These are phyloP conservation scores for Solen grandis DNA, from an alignment of 1,140 invertebrate genomes.

Conservation along the genomic window DNA sequence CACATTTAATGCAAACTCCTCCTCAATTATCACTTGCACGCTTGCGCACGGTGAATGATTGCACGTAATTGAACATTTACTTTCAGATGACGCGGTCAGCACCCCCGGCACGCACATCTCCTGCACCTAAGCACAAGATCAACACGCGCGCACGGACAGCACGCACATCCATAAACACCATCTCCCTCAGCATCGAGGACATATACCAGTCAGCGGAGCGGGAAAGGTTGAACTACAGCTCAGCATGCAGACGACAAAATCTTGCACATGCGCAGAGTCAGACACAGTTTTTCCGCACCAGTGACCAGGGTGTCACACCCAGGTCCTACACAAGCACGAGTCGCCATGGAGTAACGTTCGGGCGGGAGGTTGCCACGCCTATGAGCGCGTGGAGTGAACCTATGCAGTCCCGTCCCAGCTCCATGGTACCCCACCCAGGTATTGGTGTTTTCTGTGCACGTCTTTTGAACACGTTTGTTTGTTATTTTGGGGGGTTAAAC, in stretches of 20 bases:
- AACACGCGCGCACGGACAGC: constrained; percentile 6
- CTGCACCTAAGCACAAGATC: not conserved
- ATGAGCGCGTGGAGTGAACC: constrained; percentile 52
- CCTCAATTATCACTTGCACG: no score
- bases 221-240: constrained; percentile 41
- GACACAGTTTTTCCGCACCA: constrained; percentile 48
- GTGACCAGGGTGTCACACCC: constrained; percentile 7
- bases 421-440: constrained; percentile 47
- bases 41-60: no score
- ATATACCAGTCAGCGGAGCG: constrained; percentile 48
- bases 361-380: constrained; percentile 41
- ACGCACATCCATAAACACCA: not conserved
- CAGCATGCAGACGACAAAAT: constrained; percentile 47
- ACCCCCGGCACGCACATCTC: constrained; percentile 38
- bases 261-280: constrained; percentile 50
- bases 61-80: no score
- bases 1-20: no score
- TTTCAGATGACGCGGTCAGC: constrained; percentile 55
- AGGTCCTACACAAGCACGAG: constrained; percentile 45
- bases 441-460: not conserved
- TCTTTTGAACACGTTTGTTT: no score
- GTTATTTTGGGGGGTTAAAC: no score
- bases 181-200: constrained; percentile 42
- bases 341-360: not conserved
- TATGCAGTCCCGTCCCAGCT: constrained; percentile 27